Base-by-base conservation (phyloP, 2,888 invertebrate genomes). In the Coenonympha glycerion region DNA sequence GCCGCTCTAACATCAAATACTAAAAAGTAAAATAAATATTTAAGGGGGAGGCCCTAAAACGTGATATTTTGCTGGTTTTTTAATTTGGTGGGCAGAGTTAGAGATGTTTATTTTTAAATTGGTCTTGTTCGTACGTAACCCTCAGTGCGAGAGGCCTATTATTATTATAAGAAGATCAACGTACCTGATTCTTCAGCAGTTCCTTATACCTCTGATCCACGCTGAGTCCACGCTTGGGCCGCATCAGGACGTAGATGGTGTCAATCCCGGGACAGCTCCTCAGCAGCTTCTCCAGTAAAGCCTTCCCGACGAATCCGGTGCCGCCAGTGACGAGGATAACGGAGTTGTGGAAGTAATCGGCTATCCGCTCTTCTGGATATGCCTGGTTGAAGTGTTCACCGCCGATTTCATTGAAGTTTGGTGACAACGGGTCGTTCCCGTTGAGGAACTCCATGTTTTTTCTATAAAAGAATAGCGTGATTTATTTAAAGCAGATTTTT, bases 271-370 rank as follows among this genome's bases (percentile, higher is more conserved):
- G 92, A 74, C 97, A 96, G 47, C 94, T 92, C 68, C 97, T 89
- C 16, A 98, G 86, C 6, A 99, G 86, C 76, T 98, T 98, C 82
- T 98, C 98, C 53, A 98, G 84, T 2, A 98, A 84, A 0, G 96
- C 96, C 82, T 98, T 98, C 24, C 98, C 97, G 42, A 98, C 90
- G 75, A 97, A 98, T n/a, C 98, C 97, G 0, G 76, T 78, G 5
- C 90, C 91, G 3, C 92, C 92, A 15, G 90, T 89, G 30, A 91
- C 79, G 30, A 90, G 66, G 47, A 91, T 72, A 1, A 88, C 78
- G 1, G 88, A 73, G 0, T 85, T 89, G 2, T 88, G 79, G 69
- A 88, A 91, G 69, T 89, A 91, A 58, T 79, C 80, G 0, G 78
- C 70, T n/a, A 86, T 74, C 21, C 80, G 68, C 40, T 81, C 81